Base-by-base conservation (phyloP, 2,888 invertebrate species). In the Iselma pallidipennis region DNA sequence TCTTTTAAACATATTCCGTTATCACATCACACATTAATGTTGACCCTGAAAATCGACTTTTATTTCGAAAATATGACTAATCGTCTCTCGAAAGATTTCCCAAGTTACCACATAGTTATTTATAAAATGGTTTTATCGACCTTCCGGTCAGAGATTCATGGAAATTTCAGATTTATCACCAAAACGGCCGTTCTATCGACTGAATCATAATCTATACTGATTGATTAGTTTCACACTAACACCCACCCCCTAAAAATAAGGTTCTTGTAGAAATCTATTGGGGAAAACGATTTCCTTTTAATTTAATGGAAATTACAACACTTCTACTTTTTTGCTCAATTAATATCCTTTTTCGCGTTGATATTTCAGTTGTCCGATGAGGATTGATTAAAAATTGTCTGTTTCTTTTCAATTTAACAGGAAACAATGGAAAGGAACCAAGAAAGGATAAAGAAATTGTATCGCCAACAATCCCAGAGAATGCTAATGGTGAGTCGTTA, bases 371-470 rank as follows among this genome's bases (percentile, higher is more conserved):
- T n/a, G n/a, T n/a, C n/a, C n/a, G n/a, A n/a, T n/a, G n/a, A n/a
- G n/a, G 19, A 42, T 21, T 37, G 37, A 16, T 37, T 37, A 19
- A 42, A 33, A 33, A 12, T 4, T 9, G 10, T 7, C 21, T 42
- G 10, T 42, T 42, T 42, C 6, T 6, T 16, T 19, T 12, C 9
- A 1, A 16, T 79, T 83, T 87, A 85, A 63, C 84, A 91, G 91
- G 91, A 82, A 88, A 89, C 84, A 89, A 73, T 66, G 86, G 87
- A 76, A 91, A 83, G 66, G 82, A 82, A 65, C 63, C 84, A 70
- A 87, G 89, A 79, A 86, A 87, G 81, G 87, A 84, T 80, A 89
- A 89, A 82, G 91, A 91, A 79, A 85, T 87, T 69, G 87, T 89
- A 61, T 88, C 89, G 57, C 88, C 90, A 51, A 89, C 89, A 67